phyloP scores from a whole-genome alignment of 2,888 invertebrate species.

The Bembecia ichneumoniformis region DNA sequence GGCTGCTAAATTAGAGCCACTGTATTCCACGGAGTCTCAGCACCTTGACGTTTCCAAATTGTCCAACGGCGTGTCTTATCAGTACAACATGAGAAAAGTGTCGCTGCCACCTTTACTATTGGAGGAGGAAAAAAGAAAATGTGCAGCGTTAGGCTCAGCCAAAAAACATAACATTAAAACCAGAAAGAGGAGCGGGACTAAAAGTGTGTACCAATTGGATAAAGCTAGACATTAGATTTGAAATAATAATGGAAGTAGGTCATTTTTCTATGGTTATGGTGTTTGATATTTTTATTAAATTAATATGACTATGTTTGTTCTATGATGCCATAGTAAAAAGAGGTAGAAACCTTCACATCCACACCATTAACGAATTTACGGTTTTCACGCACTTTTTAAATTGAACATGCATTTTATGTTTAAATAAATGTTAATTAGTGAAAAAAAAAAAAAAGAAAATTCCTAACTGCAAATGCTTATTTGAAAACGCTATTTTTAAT shows the following conservation, averaged over 20 bases:
- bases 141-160: slow-evolving; percentile 31
- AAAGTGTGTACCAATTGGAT: slow-evolving; percentile 29
- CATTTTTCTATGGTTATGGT: too few relatives aligned
- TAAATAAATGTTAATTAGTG: too few relatives aligned
- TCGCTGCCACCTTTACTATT: slow-evolving; percentile 57
- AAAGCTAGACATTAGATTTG: slow-evolving; percentile 21
- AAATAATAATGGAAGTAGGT: neutral
- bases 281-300: too few relatives aligned
- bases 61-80: slow-evolving; percentile 26
- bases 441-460: too few relatives aligned
- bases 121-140: slow-evolving; percentile 55
- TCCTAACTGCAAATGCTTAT: too few relatives aligned
- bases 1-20: slow-evolving; percentile 41
- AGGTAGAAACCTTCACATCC: too few relatives aligned
- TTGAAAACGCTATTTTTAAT: too few relatives aligned
- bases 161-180: slow-evolving; percentile 36
- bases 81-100: slow-evolving; percentile 50
- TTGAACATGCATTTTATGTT: too few relatives aligned
- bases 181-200: slow-evolving; percentile 22
- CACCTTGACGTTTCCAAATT: slow-evolving; percentile 31
- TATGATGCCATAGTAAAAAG: too few relatives aligned
- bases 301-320: too few relatives aligned
- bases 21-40: slow-evolving; percentile 43
- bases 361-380: too few relatives aligned
- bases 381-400: too few relatives aligned